Conservation (phyloP, 1,140 invertebrate species). For the Cyrtorhinus lividipennis region DNA sequence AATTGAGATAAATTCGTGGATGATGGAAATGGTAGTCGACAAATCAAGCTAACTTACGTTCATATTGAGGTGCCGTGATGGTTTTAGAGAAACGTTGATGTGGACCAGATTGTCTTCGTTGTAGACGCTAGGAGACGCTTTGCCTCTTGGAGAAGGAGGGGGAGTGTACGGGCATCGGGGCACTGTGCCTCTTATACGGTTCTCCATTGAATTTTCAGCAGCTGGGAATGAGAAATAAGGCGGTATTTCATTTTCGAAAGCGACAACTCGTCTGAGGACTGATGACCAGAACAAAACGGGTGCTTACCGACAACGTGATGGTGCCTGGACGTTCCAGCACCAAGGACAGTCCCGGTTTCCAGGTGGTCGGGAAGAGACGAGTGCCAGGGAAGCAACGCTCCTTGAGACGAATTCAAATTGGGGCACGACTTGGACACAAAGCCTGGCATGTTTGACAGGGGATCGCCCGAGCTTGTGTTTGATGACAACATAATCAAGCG, state of each 20-base stretch:
- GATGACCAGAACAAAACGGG: too few species aligned
- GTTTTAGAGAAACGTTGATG: slow-evolving; percentile 40
- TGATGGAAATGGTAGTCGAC: not conserved
- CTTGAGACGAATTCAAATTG: slow-evolving; percentile 36
- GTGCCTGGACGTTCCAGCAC: slow-evolving; percentile 24
- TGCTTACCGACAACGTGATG: slow-evolving; percentile 16
- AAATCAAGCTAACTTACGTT: slow-evolving; percentile 22
- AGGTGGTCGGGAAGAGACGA: slow-evolving; percentile 47
- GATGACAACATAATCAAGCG: slow-evolving; percentile 65
- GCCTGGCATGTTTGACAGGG: slow-evolving; percentile 30
- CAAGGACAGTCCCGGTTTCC: slow-evolving; percentile 38
- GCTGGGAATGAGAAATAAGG: too few species aligned
- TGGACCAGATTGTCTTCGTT: slow-evolving; percentile 40
- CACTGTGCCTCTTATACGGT: slow-evolving; percentile 12
- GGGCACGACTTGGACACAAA: slow-evolving; percentile 74
- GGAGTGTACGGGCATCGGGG: slow-evolving; percentile 45
- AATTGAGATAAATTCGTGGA: not conserved
- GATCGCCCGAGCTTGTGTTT: slow-evolving; percentile 31
- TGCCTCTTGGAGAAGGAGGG: slow-evolving; percentile 45
- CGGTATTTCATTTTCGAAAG: too few species aligned
- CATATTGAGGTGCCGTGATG: slow-evolving; percentile 27
- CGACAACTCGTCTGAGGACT: too few species aligned
- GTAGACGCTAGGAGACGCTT: slow-evolving; percentile 23
- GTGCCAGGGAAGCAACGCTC: slow-evolving; percentile 14
- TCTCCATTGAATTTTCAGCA: slow-evolving; percentile 19